Evolutionary conservation across 92 coral and sea anemone genomes (phyloP).

Genomic region (Heteractis magnifica): DNA sequence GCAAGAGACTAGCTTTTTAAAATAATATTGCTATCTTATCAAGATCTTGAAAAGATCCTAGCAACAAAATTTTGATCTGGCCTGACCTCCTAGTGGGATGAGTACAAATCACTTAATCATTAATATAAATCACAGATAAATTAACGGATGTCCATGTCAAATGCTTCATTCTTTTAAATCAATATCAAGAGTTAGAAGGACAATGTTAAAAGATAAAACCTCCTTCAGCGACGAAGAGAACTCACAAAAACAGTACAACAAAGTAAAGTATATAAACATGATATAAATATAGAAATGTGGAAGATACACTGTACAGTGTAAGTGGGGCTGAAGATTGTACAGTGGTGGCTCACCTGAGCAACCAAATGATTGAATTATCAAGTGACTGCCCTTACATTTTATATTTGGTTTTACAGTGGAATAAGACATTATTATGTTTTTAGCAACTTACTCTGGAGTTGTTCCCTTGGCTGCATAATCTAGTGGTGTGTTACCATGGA

Average conservation of each 20-base stretch:
- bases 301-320: not conserved
- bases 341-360: no score
- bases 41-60: not conserved
- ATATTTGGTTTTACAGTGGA: not conserved
- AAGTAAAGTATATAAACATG: no score
- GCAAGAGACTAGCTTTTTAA: not conserved
- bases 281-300: no score
- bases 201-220: no score
- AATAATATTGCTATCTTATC: not conserved
- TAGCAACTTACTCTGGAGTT: slow-evolving; percentile 58
- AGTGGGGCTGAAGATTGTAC: no score
- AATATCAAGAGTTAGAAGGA: no score
- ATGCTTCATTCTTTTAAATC: no score
- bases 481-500: slow-evolving; percentile 78
- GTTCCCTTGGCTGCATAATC: slow-evolving; percentile 73
- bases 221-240: no score
- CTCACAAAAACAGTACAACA: not conserved
- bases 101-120: not conserved
- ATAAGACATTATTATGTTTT: not conserved
- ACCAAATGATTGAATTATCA: not conserved
- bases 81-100: not conserved
- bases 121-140: no score
- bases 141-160: no score
- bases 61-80: not conserved
- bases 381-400: not conserved